Evolutionary conservation across 2,888 invertebrate species (phyloP), one percentile per base, ranked within the genome.

Genomic region (Eubasilissa splendida): DNA sequence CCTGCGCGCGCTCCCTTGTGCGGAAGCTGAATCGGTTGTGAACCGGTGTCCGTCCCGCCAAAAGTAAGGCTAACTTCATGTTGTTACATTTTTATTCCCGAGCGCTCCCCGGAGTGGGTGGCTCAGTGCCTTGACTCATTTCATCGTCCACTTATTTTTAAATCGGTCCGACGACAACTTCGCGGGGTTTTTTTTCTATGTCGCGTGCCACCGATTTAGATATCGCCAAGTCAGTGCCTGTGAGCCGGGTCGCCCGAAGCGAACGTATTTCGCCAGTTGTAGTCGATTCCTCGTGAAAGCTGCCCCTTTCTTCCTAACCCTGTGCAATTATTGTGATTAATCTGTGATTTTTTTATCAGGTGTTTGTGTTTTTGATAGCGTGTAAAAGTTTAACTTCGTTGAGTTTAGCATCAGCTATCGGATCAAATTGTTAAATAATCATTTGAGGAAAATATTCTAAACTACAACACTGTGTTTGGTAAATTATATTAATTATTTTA

Each of bases 31-130:
- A 42, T 31, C 65, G 65, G 65, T 76, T 52, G 63, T 65, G 76
- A 65, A 53, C 63, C 54, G 65, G 50, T 53, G 22, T 11, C 65
- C 65, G 65, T 76, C 65, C 76, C 76, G 76, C 76, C 68, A 70
- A 77, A 77, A 77, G 77, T 77, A 77, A 77, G 66, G 68, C 52
- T 33, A 76, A 65, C 76, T 76, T 63, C 76, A 52, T 54, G 50
- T 63, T 76, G 42, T 76, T 52, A 63, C 42, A 54, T 42, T 74
- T 42, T 74, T 14, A 59, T 14, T 42, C 42, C 58, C 42, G 59
- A 59, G 14, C 52, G 53, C 33, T 56, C 54, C 54, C 31, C 65
- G 76, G 53, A 76, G 76, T 76, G 53, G 65, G 60, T 65, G 60
- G 76, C 33, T 22, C n/a, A 50, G 59, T 60, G 74, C 56, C 56